Evolutionary conservation across 1,140 invertebrate species (phyloP).

Genomic region (Leptinotarsa defecta): DNA sequence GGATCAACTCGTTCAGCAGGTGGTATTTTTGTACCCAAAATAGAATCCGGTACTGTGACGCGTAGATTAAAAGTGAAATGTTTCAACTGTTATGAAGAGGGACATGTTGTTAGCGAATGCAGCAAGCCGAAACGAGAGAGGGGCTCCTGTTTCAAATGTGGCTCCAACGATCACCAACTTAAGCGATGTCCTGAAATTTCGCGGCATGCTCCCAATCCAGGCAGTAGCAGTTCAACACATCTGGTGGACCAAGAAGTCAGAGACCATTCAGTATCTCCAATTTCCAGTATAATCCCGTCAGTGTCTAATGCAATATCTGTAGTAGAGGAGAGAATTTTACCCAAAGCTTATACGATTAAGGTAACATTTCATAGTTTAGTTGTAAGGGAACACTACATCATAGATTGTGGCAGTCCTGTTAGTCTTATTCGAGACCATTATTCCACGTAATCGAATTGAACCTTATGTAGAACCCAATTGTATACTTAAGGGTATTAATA

Average conservation of each 20-base stretch:
- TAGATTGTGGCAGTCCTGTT: neutral
- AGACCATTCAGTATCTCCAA: neutral
- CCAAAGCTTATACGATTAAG: neutral
- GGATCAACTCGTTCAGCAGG: neutral
- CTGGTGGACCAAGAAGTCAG: neutral
- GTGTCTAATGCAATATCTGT: neutral
- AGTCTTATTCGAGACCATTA: neutral
- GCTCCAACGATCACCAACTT: conserved; percentile 21
- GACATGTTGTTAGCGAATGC: conserved; percentile 16
- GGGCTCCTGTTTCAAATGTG: conserved; percentile 26
- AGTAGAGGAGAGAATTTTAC: neutral
- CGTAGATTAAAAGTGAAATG: conserved; percentile 6
- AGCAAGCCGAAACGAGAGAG: conserved; percentile 11
- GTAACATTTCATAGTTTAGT: no score
- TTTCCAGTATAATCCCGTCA: no score
- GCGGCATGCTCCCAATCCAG: neutral
- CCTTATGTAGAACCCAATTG: neutral
- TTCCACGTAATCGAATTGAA: no score
- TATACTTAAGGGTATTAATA: neutral
- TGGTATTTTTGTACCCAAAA: neutral
- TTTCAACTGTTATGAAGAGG: conserved; percentile 26
- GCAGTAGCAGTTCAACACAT: neutral
- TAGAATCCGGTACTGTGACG: neutral
- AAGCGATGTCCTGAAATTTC: neutral
- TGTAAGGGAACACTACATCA: no score